Evolutionary conservation across 2,797 vertebrate genomes (phyloP).

Genomic region (Podarcis lilfordi): DNA sequence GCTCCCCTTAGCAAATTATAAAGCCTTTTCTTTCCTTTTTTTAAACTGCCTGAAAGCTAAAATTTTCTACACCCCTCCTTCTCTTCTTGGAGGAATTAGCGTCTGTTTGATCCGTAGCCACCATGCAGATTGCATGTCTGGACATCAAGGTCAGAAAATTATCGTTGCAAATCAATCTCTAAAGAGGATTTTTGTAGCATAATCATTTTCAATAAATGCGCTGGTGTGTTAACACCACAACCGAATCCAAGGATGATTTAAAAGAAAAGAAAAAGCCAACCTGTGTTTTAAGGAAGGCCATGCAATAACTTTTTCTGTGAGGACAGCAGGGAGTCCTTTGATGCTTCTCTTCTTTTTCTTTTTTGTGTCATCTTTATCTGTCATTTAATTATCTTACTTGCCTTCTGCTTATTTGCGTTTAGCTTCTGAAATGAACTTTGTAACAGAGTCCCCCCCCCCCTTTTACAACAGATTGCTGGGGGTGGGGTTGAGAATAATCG

Average conservation of each 20-base stretch:
- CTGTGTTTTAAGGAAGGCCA: conserved; percentile 15
- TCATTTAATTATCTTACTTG: neutral
- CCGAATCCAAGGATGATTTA: conserved; percentile 44
- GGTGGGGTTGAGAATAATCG: neutral
- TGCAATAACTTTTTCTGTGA: conserved; percentile 24
- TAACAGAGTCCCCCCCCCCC: no score
- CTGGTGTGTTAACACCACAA: neutral
- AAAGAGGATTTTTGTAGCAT: conserved; percentile 20
- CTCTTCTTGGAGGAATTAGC: neutral
- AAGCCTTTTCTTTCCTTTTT: conserved; percentile 24
- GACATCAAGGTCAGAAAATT: conserved; percentile 66
- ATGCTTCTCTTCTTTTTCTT: neutral
- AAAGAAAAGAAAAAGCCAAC: neutral
- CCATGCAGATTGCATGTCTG: conserved; percentile 58
- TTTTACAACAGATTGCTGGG: neutral
- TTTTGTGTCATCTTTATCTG: neutral
- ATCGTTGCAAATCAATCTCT: conserved; percentile 44
- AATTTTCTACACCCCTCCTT: neutral
- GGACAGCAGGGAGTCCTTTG: neutral
- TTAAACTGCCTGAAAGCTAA: conserved; percentile 36
- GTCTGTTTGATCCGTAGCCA: conserved; percentile 55
- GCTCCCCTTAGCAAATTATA: conserved; percentile 13
- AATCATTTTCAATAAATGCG: conserved; percentile 7
- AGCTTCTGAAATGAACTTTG: conserved; percentile 34
- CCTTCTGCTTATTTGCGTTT: neutral